Conservation (phyloP, 2,113 vertebrate species). For the Micromys minutus region DNA sequence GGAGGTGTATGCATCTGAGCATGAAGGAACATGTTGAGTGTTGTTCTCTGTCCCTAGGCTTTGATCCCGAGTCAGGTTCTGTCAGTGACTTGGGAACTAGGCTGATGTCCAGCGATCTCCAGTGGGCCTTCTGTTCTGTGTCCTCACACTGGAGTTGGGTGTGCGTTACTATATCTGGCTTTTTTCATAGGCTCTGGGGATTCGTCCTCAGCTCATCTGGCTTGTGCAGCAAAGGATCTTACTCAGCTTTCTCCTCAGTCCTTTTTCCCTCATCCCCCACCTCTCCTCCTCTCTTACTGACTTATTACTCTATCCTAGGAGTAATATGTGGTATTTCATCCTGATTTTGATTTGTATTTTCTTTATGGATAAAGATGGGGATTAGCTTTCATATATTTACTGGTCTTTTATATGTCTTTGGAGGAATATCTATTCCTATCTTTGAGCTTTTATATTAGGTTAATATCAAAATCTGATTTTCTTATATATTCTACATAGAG, state of each 20-base stretch:
- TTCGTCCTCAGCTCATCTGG: background rate
- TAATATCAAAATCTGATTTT: background rate
- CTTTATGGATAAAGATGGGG: background rate
- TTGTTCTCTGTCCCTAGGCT: background rate
- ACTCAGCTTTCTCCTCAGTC: background rate
- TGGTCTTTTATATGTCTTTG: background rate
- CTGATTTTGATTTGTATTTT: conserved; percentile 29
- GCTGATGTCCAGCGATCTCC: background rate
- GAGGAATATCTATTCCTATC: background rate
- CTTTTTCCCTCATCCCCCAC: background rate
- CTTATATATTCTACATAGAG: background rate
- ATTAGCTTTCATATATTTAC: background rate
- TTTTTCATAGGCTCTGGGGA: background rate
- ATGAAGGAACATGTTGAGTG: background rate
- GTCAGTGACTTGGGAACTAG: background rate
- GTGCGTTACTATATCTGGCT: background rate
- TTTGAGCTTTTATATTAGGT: conserved; percentile 27
- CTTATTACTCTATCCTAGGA: background rate
- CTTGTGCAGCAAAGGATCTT: background rate
- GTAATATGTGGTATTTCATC: background rate
- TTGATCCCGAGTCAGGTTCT: background rate
- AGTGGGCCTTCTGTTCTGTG: background rate
- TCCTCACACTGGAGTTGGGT: background rate
- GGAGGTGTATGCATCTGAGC: background rate
- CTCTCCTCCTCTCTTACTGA: background rate